Evolutionary conservation across 2,797 vertebrate species (phyloP), one percentile per base, ranked within the genome.

Genomic region (Anas flavirostris): DNA sequence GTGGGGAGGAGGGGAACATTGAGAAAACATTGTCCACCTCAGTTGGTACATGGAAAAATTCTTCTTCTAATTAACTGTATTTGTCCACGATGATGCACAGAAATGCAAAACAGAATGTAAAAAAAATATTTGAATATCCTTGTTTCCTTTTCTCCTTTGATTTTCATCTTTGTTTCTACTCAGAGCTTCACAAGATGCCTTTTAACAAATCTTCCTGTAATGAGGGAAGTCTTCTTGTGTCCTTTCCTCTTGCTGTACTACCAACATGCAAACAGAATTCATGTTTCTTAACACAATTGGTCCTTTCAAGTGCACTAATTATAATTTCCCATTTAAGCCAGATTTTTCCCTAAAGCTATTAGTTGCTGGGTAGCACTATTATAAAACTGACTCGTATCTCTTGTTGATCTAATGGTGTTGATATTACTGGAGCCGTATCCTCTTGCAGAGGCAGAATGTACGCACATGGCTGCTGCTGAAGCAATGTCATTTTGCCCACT

Each of bases 221-320:
- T 50, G 48, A 23, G 22, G 46, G 46, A 39, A 37, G 37, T 55
- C 55, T 59, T 41, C 39, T 9, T 43, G 9, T 12, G 15, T 9
- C 37, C 17, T 43, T 41, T 66, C 14, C n/a, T 46, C 4, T 46
- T 53, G 46, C 19, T 79, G 29, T 37, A 46, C 77, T 8, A 48
- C 31, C 59, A 33, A 48, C 39, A 18, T 3, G 1, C 16, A n/a
- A 16, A 58, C 3, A 16, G 22, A 86, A 84, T 37, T 72, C 50
- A 26, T 3, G 5, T 33, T 25, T 78, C 39, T 0, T 3, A 2
- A 50, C 13, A 55, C 29, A 79, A 39, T 0, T 0, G 3, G 4
- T 9, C 35, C 63, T 64, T 78, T 82, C 53, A 23, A 33, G 50
- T 2, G 26, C 35, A 19, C 9, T 12, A 12, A 16, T 14, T 28